phyloP scores from a whole-genome alignment of 2,797 vertebrate genomes.

The Taenioides sp. region DNA sequence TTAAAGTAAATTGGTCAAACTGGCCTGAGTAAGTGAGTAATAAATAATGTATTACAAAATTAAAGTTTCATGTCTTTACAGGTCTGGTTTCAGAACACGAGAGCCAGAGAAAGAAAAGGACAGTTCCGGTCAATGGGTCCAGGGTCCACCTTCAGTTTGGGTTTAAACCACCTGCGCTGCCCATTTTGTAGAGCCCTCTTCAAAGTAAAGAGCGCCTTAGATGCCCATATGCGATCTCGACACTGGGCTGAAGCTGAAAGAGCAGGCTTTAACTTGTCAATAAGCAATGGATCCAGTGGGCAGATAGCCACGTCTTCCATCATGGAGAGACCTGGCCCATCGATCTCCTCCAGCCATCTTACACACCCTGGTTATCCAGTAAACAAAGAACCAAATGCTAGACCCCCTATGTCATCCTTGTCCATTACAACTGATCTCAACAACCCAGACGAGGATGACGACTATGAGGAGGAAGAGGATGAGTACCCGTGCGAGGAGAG shows the following conservation, averaged over 20 bases:
- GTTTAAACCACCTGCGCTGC: constrained; percentile 93
- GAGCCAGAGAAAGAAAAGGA: constrained; percentile 95
- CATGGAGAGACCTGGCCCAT: constrained; percentile 79
- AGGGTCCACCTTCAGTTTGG: constrained; percentile 73
- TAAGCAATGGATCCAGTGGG: constrained; percentile 84
- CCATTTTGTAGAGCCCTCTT: constrained; percentile 98
- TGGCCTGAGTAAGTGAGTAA: neutral
- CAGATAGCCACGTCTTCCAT: constrained; percentile 68
- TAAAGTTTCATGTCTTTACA: constrained; percentile 56
- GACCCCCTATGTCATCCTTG: constrained; percentile 81
- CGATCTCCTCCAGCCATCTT: constrained; percentile 81
- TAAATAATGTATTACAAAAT: neutral
- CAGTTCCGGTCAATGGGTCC: constrained; percentile 95
- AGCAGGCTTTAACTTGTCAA: constrained; percentile 89
- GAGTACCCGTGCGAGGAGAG: constrained; percentile 68
- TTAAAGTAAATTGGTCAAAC: neutral
- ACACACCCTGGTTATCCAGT: constrained; percentile 85
- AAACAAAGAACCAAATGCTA: constrained; percentile 85
- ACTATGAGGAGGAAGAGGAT: constrained; percentile 75
- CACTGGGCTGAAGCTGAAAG: constrained; percentile 98
- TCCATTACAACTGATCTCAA: constrained; percentile 85
- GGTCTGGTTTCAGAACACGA: constrained; percentile 99
- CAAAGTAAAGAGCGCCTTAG: constrained; percentile 96
- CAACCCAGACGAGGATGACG: constrained; percentile 88
- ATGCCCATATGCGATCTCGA: constrained; percentile 96